Conservation (phyloP, 1,140 invertebrate genomes). For the Drosophila kanapiae region DNA sequence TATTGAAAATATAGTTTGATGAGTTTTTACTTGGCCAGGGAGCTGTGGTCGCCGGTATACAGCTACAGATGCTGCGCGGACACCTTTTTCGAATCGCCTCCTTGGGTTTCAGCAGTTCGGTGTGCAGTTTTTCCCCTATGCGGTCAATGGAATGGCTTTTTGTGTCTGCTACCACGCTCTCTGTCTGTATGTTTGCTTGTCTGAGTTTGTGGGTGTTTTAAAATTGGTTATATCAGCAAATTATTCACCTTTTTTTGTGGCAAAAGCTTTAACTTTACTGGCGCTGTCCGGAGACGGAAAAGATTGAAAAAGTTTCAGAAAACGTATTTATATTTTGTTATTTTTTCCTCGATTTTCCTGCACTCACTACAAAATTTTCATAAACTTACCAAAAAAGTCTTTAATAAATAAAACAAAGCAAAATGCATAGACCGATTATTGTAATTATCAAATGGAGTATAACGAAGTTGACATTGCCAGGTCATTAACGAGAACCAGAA, state of each 20-base stretch:
- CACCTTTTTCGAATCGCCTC: constrained; percentile 5
- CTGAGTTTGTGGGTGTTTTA: constrained; percentile 43
- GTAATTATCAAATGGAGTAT: background rate
- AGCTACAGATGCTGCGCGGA: constrained; percentile 23
- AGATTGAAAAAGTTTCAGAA: constrained; percentile 41
- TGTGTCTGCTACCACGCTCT: constrained; percentile 42
- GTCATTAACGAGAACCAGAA: background rate
- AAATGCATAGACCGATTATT: background rate
- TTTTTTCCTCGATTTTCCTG: background rate
- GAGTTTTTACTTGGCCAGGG: constrained; percentile 71
- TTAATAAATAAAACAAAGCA: background rate
- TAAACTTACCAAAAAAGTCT: background rate
- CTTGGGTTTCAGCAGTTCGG: constrained; percentile 12
- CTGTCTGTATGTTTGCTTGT: constrained; percentile 32
- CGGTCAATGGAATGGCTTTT: constrained; percentile 69
- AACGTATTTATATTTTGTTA: constrained; percentile 1
- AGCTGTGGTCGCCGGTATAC: constrained; percentile 21
- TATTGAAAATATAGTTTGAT: constrained; percentile 84
- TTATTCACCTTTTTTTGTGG: constrained; percentile 40
- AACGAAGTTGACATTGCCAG: background rate
- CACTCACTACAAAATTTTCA: background rate
- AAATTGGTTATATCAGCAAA: constrained; percentile 79
- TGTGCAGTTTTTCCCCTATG: constrained; percentile 62
- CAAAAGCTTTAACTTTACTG: constrained; percentile 37
- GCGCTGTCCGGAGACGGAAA: constrained; percentile 29